Base-by-base conservation (phyloP, 2,113 vertebrate genomes). In the Gobio gobio region DNA sequence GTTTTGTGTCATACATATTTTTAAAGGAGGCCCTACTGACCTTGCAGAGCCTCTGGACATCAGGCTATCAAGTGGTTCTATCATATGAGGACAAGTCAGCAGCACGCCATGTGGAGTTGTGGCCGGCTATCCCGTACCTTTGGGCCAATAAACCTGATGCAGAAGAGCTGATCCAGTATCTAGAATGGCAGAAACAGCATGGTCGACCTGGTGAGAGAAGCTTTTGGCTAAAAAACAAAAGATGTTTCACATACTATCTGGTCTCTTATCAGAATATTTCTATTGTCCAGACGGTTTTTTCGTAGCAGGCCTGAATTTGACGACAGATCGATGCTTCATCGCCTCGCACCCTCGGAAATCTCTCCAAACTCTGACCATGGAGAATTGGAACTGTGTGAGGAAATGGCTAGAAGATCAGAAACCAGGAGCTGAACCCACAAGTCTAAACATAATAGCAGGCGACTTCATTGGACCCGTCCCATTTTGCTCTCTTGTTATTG, bases 381-480 rank as follows among this genome's bases (percentile, higher is more conserved):
- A 26, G 0, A 94, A 93, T 89, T 95, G 96, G 89, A 93, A 94
- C 1, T 43, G 12, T 68, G 78, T 97, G 88, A 86, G 88, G 66
- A 72, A 86, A 0, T 99, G 98, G 97, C 90, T 98, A 84, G 90
- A 93, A 83, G 84, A 92, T 4, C 98, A 99, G 92, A 18, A 4
- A 7, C 96, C 97, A 0, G 97, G 97, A n/a, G 24, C 89, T 0
- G 89, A 89, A 22, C 83, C 90, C 0, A 24, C 85, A 9, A 92
- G 95, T 76, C 91, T 96, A 83, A 98, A 99, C 92, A 95, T 99
- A 13, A 95, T 98, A 61, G 96, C 97, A 0, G 97, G 96, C 4
- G 97, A 99, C 91, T 98, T 98, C 0, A 90, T 98, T 63, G 95
- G 95, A 0, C 90, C 91, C 0, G 66, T 93, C 6, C 89, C 94